Conservation (phyloP, 2,797 vertebrate species). For the Falco cherrug region DNA sequence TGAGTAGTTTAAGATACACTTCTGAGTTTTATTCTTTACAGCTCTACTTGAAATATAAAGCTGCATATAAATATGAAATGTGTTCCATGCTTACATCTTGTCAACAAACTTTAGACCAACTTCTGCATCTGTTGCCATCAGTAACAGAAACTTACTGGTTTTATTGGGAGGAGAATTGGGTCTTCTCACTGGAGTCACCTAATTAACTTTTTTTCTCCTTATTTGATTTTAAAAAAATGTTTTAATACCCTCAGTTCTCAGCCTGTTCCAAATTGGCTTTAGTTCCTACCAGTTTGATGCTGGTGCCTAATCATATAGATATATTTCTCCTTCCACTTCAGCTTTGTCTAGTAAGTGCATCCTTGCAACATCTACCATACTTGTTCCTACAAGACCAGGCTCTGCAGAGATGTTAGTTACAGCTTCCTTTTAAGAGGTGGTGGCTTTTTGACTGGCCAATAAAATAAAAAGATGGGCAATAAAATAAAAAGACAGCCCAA, state of each 20-base stretch:
- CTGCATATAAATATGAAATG: no score
- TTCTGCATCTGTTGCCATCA: not conserved
- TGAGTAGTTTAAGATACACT: not conserved
- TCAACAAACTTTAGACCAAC: not conserved
- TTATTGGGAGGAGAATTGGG: not conserved
- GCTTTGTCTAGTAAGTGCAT: not conserved
- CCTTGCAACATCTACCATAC: not conserved
- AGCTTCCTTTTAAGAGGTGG: not conserved
- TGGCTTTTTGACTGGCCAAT: not conserved
- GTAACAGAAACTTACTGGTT: not conserved
- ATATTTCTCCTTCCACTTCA: not conserved
- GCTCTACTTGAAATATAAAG: not conserved
- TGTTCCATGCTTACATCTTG: not conserved
- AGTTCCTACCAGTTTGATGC: not conserved
- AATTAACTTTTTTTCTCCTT: not conserved
- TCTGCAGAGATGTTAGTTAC: not conserved
- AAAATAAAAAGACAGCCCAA: not conserved
- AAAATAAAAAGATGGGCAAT: not conserved
- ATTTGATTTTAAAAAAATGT: not conserved
- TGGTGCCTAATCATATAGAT: not conserved
- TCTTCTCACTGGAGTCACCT: not conserved
- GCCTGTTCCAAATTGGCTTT: not conserved
- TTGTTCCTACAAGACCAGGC: not conserved
- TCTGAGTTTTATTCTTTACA: not conserved
- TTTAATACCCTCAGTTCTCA: not conserved